Percentiles rank a stretch among this genome's conserved stretches.
These are phyloP conservation scores for Caranx melampygus DNA, from an alignment of 2,113 vertebrate species.

Conservation along the genomic window DNA sequence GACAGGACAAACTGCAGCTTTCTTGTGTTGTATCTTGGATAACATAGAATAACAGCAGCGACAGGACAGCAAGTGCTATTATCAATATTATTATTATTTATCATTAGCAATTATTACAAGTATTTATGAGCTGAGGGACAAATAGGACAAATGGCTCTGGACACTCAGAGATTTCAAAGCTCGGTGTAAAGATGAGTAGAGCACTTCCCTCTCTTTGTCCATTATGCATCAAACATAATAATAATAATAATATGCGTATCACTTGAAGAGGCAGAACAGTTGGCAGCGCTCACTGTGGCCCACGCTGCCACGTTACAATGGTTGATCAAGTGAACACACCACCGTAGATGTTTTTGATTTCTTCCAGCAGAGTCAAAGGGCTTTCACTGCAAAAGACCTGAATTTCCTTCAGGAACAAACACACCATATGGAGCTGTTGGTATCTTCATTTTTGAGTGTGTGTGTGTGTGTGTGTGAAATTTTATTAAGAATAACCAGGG, in stretches of 20 bases:
- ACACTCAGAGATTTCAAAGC: neutral
- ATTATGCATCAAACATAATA: conserved; percentile 32
- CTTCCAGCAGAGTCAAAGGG: conserved; percentile 14
- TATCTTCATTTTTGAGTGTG: too few species aligned
- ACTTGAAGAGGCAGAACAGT: conserved; percentile 57
- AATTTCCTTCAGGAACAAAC: neutral
- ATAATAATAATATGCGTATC: conserved; percentile 46
- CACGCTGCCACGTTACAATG: conserved; percentile 28
- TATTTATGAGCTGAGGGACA: too few species aligned
- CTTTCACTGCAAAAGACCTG: neutral
- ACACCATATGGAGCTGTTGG: neutral
- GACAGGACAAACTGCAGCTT: neutral
- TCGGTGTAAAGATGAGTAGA: neutral
- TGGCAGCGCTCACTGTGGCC: conserved; percentile 44
- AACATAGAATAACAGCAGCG: too few species aligned
- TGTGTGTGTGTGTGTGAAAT: too few species aligned
- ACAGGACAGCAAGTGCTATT: too few species aligned
- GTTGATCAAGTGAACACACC: conserved; percentile 23
- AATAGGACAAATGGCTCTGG: neutral
- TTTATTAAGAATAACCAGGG: neutral
- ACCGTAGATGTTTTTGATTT: conserved; percentile 20
- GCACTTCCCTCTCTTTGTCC: conserved; percentile 5
- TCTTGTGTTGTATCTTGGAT: neutral
- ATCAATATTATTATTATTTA: too few species aligned
- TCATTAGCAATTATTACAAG: too few species aligned